Evolutionary conservation across 2,797 vertebrate species (phyloP).

Genomic region (Chelmon rostratus): DNA sequence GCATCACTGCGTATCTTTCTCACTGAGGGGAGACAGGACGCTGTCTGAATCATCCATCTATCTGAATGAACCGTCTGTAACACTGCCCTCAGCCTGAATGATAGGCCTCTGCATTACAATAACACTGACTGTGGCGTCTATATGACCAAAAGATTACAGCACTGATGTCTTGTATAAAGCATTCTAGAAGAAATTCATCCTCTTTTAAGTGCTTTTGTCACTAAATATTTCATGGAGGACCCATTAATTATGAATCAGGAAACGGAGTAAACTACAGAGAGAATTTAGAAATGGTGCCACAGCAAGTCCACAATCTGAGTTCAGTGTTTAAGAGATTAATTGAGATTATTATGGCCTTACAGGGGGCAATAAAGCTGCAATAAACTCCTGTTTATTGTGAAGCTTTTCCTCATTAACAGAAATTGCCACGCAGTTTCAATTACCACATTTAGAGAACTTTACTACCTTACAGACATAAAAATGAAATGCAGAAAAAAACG

Average conservation of each 20-base stretch:
- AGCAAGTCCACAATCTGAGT: constrained; percentile 13
- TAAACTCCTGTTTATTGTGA: not conserved
- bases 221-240: constrained; percentile 74
- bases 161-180: constrained; percentile 20
- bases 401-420: not conserved
- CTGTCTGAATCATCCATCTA: constrained; percentile 33
- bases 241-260: constrained; percentile 71
- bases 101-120: constrained; percentile 5
- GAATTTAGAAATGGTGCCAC: constrained; percentile 33
- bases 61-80: constrained; percentile 35
- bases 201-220: constrained; percentile 48
- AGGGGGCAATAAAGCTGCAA: not conserved
- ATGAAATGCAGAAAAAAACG: not conserved
- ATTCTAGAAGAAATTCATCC: constrained; percentile 29
- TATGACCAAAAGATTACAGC: constrained; percentile 1
- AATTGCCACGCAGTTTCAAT: constrained; percentile 5
- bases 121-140: constrained; percentile 7
- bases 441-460: not conserved
- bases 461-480: not conserved
- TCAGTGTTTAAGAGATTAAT: constrained; percentile 16
- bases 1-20: constrained; percentile 40
- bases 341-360: constrained; percentile 13
- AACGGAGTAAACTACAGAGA: constrained; percentile 47
- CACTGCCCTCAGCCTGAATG: constrained; percentile 23
- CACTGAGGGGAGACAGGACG: constrained; percentile 8